Base-by-base conservation (phyloP, 92 coral and sea anemone species). In the Hydrozoanthus gracilis region DNA sequence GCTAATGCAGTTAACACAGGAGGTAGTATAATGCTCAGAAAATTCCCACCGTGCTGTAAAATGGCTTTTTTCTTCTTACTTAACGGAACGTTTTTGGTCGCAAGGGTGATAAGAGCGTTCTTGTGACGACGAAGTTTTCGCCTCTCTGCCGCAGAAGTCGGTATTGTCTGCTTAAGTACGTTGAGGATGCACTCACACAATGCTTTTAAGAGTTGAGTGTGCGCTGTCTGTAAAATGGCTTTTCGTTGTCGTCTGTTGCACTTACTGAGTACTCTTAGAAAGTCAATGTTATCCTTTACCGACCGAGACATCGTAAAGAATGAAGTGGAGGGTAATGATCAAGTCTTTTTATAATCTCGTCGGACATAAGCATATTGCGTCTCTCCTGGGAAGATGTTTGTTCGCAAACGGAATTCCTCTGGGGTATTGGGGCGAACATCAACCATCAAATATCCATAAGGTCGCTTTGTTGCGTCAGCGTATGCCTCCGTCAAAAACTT, bases 371-470 rank as follows among this genome's bases (percentile, higher is more conserved):
- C 60, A 52, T 52, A 52, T 12, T 52, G 60, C 12, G 9, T 52
- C 39, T 27, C 39, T 27, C 39, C 39, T 27, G 39, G 64, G 64
- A 56, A 56, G 11, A 56, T 56, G 15, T 56, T 56, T 14, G 80
- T 55, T 58, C 89, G 44, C 8, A 87, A 54, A 27, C 91, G 89
- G 68, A 76, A 86, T 51, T 89, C 88, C 11, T 73, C 87, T 2
- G 85, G 91, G 44, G 92, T 92, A 10, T 82, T 67, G 48, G 92
- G 94, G 62, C 87, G 88, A 51, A 85, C 87, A 55, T 88, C 94
- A 73, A 89, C 71, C 56, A 91, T 44, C 18, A 83, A 61, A 45
- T 89, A 88, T 4, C 87, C 88, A 69, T 85, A 91, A n/a, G 83
- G 78, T 65, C 83, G 52, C 51, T 54, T 73, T 46, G 94, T 88